Evolutionary conservation across 2,888 invertebrate genomes (phyloP).

Genomic region (Neoitamus cyanurus): DNA sequence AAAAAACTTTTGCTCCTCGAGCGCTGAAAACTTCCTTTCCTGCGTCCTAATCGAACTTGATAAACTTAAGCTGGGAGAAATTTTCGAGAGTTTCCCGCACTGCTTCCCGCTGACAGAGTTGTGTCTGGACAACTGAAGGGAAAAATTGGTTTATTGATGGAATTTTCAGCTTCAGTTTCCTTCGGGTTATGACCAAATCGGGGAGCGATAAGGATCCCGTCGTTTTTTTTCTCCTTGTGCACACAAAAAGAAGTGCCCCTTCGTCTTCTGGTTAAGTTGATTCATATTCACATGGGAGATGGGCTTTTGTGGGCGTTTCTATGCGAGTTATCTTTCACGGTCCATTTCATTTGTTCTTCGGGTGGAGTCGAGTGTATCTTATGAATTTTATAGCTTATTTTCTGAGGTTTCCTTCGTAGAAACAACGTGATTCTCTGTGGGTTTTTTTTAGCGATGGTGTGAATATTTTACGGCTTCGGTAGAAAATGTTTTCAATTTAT

Average conservation of each 20-base stretch:
- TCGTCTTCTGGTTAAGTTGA: not conserved
- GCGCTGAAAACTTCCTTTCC: not conserved
- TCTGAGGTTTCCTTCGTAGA: not conserved
- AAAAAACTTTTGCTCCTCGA: slow-evolving; percentile 9
- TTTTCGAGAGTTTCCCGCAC: not conserved
- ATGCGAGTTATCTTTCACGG: slow-evolving; percentile 21
- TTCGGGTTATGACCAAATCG: not conserved
- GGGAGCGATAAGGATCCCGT: not conserved
- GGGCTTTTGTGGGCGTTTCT: not conserved
- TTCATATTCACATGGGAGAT: not conserved
- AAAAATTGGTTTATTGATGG: slow-evolving; percentile 34
- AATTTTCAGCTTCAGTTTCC: slow-evolving; percentile 12
- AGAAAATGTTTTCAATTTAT: not conserved
- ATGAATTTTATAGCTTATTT: slow-evolving; percentile 24
- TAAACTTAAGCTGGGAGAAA: not conserved
- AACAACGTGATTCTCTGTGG: not conserved
- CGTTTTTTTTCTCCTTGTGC: not conserved
- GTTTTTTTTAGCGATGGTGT: not conserved
- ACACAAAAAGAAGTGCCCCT: not conserved
- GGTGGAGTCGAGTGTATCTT: not conserved
- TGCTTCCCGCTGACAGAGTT: not conserved
- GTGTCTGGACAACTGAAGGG: slow-evolving; percentile 6
- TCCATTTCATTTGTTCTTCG: slow-evolving; percentile 15
- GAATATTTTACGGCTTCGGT: not conserved
- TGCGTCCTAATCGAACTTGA: slow-evolving; percentile 3